These are phyloP conservation scores for Campodea augens DNA, from an alignment of 1,140 invertebrate genomes.

Conservation along the genomic window DNA sequence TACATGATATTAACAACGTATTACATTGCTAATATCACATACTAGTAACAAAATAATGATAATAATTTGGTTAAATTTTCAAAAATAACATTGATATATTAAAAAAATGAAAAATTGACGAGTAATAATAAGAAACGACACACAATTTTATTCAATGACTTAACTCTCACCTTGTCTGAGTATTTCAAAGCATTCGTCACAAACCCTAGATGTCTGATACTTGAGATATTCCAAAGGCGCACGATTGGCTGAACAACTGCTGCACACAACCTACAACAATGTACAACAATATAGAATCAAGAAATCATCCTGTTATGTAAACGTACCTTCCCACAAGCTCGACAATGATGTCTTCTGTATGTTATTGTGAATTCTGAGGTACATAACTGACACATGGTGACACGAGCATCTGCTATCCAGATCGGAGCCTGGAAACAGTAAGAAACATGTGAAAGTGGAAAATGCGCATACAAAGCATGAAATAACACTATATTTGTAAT, in stretches of 20 bases:
- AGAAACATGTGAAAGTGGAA: too few relatives aligned
- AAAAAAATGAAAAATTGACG: too few relatives aligned
- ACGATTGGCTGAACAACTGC: constrained; percentile 44
- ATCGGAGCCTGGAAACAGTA: constrained; percentile 31
- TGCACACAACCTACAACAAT: constrained; percentile 39
- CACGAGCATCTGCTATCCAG: constrained; percentile 44
- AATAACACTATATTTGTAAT: too few relatives aligned
- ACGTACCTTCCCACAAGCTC: constrained; percentile 48
- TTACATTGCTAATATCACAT: too few relatives aligned
- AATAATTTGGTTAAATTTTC: too few relatives aligned
- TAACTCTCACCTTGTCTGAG: constrained; percentile 27
- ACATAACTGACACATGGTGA: constrained; percentile 55
- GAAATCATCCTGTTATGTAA: neutral
- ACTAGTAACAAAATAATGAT: too few relatives aligned
- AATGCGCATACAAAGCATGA: too few relatives aligned
- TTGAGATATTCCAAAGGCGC: constrained; percentile 43
- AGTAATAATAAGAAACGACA: too few relatives aligned
- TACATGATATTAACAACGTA: too few relatives aligned
- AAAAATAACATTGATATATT: too few relatives aligned
- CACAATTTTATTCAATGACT: too few relatives aligned
- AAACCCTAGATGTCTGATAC: constrained; percentile 32
- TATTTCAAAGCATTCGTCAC: constrained; percentile 34
- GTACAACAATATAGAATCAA: constrained; percentile 5
- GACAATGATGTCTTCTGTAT: constrained; percentile 51
- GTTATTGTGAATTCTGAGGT: constrained; percentile 47